These are phyloP conservation scores for Drosophila heteroneura DNA, from an alignment of 2,888 invertebrate species.

Conservation along the genomic window DNA sequence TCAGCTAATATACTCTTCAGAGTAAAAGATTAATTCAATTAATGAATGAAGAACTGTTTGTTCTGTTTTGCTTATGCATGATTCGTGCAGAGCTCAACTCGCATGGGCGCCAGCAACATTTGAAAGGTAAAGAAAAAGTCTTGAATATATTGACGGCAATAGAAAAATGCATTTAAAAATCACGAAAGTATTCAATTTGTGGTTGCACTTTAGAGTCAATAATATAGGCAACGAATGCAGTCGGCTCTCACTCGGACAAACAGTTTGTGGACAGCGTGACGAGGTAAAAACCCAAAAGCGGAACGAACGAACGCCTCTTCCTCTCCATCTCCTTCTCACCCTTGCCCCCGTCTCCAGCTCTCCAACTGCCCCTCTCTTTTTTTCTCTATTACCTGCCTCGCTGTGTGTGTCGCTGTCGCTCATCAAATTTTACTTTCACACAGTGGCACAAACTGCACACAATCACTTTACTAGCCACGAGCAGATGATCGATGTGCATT, in stretches of 20 bases:
- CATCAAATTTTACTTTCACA: constrained; percentile 77
- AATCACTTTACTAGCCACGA: constrained; percentile 63
- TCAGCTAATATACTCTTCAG: background rate
- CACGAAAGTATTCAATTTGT: constrained; percentile 12
- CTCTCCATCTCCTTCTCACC: background rate
- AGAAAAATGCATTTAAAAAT: background rate
- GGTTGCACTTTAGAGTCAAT: constrained; percentile 27
- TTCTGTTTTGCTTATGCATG: background rate
- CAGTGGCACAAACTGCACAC: constrained; percentile 55
- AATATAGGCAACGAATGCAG: constrained; percentile 30
- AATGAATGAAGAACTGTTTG: background rate
- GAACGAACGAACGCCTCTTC: constrained; percentile 21
- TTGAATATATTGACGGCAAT: background rate
- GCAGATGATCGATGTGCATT: constrained; percentile 78
- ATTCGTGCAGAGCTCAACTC: background rate
- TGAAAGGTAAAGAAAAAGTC: background rate
- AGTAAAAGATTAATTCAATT: background rate
- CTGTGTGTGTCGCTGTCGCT: constrained; percentile 21
- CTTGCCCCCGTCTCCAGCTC: background rate
- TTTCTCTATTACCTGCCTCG: constrained; percentile 1
- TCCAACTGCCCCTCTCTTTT: background rate
- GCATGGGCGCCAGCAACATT: background rate
- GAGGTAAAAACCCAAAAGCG: constrained; percentile 36
- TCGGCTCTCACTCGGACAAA: constrained; percentile 62
- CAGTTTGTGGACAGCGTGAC: constrained; percentile 51